Conservation (phyloP, 2,888 invertebrate species). For the Xestia xanthographa region DNA sequence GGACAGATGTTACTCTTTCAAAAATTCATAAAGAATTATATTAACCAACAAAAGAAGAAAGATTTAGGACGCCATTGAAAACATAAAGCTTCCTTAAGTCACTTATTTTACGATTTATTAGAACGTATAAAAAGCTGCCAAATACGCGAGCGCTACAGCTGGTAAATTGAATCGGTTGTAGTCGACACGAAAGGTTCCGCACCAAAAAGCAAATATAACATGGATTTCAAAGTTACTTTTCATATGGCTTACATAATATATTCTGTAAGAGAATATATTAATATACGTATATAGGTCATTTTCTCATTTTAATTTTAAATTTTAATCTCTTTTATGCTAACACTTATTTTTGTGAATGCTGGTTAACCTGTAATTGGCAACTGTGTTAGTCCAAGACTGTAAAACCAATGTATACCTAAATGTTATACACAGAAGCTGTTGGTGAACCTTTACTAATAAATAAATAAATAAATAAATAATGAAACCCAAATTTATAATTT, state of each 20-base stretch:
- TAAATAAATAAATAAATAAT: no score
- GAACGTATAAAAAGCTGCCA: slow-evolving; percentile 25
- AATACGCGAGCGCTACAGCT: not conserved
- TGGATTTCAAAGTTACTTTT: not conserved
- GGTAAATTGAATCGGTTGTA: not conserved
- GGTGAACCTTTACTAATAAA: no score
- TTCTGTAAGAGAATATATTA: no score
- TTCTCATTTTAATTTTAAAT: no score
- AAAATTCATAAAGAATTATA: slow-evolving; percentile 42
- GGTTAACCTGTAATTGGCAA: no score
- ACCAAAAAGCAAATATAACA: not conserved
- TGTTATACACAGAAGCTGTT: no score
- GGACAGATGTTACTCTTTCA: slow-evolving; percentile 35
- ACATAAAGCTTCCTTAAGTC: slow-evolving; percentile 12
- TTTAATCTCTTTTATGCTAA: no score
- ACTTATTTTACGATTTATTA: slow-evolving; percentile 37
- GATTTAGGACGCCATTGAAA: slow-evolving; percentile 29
- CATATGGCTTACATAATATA: not conserved
- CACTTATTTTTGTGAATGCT: no score
- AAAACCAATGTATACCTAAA: no score
- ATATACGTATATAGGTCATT: no score
- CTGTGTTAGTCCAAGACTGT: no score
- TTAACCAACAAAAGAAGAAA: slow-evolving; percentile 36
- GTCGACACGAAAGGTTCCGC: slow-evolving; percentile 2
- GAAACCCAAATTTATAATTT: not conserved